phyloP scores from a whole-genome alignment of 2,113 vertebrate genomes.

The Nothocercus julius region DNA sequence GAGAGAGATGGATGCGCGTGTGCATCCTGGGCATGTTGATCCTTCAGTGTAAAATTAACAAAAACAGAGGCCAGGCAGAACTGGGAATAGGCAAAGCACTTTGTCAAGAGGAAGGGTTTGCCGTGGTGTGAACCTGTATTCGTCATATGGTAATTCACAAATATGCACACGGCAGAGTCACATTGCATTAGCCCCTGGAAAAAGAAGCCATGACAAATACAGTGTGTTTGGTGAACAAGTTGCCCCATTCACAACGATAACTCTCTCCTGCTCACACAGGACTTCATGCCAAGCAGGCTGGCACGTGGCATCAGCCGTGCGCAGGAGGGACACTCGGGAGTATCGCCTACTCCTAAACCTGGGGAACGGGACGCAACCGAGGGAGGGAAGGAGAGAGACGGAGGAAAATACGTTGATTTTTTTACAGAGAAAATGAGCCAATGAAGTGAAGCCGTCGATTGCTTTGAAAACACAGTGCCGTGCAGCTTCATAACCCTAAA shows the following conservation, averaged over 20 bases:
- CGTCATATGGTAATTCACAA: slow-evolving; percentile 36
- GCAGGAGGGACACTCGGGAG: rapidly evolving
- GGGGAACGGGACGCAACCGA: background rate
- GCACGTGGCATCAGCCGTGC: rapidly evolving
- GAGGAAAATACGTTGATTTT: background rate
- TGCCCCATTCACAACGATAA: background rate
- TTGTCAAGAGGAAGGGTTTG: slow-evolving; percentile 55
- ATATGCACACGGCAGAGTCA: background rate
- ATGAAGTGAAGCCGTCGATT: background rate
- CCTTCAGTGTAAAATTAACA: slow-evolving; percentile 75
- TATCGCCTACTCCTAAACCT: background rate
- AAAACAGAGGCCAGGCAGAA: slow-evolving; percentile 49
- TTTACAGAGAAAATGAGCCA: background rate
- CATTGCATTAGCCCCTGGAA: background rate
- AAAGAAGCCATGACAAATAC: background rate
- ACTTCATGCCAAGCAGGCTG: background rate
- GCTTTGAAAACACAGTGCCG: background rate
- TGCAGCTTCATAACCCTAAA: background rate
- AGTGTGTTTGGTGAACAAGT: rapidly evolving
- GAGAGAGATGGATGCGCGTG: slow-evolving; percentile 57
- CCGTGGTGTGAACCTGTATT: background rate
- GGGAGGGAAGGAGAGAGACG: background rate
- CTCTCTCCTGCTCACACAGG: rapidly evolving
- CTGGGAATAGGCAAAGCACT: slow-evolving; percentile 42
- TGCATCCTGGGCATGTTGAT: slow-evolving; percentile 52